Evolutionary conservation across 2,888 invertebrate genomes (phyloP), one percentile per base, ranked within the genome.

Genomic region (Byasa hedistus): DNA sequence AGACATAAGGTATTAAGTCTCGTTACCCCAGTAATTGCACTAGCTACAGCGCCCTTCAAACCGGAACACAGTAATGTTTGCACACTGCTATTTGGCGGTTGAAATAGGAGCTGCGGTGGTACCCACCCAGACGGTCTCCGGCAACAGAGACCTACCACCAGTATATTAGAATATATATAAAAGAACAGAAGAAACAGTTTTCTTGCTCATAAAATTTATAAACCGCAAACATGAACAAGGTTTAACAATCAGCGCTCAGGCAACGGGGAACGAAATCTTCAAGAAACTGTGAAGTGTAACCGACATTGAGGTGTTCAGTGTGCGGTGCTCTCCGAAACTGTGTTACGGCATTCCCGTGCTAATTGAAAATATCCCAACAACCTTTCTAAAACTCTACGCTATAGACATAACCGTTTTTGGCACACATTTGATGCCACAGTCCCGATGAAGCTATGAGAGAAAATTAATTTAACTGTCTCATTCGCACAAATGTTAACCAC

Each of bases 211-310:
- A 48, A 32, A 32, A 32, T 32, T 3, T 32, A 48, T 48, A 48
- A 58, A 60, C 52, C 36, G 22, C 15, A 7, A 57, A 23, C 56
- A 44, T 57, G 57, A 57, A 56, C 56, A 27, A 27, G n/a, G 17
- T 56, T 57, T 57, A 56, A 62, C 39, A 73, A 72, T 67, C 68
- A 74, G 72, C 71, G 73, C 72, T 82, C 71, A 74, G 72, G 83
- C 82, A 79, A 83, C 83, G 79, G 83, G 23, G 83, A 77, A 68
- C 65, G 66, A 72, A 73, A 76, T 76, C n/a, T 71, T 69, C 69
- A 66, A 72, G 69, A 68, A 69, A 67, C 27, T 64, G 36, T 21
- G 65, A 61, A 69, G 70, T 67, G 68, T 68, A 71, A 71, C 68
- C 69, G 70, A 71, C 73, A 72, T 65, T 48, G 71, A 60, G 59